Evolutionary conservation across 2,797 vertebrate species (phyloP).

Genomic region (Pseudopleuronectes americanus): DNA sequence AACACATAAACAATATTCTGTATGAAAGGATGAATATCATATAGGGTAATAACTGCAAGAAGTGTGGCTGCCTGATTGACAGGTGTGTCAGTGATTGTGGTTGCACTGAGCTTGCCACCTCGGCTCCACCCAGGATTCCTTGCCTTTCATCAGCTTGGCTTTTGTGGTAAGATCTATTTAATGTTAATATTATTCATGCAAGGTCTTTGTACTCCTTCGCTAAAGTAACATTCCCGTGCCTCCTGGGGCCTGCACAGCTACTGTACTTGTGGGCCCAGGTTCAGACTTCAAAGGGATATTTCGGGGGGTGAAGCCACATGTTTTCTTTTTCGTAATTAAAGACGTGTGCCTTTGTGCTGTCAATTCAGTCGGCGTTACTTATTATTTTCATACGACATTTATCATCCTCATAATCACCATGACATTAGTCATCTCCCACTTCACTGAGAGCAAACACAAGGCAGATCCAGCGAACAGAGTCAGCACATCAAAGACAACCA

Average conservation of each 20-base stretch:
- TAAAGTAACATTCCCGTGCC: not conserved
- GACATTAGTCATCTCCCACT: constrained; percentile 16
- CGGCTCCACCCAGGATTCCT: not conserved
- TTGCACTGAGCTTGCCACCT: not conserved
- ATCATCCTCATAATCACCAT: constrained; percentile 1
- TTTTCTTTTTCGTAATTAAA: constrained; percentile 5
- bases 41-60: not conserved
- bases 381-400: constrained; percentile 19
- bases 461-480: constrained; percentile 1
- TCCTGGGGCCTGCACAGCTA: constrained; percentile 6
- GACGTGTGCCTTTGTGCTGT: not conserved
- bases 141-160: constrained; percentile 18
- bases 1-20: not conserved
- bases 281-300: constrained; percentile 29
- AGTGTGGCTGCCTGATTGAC: constrained; percentile 4
- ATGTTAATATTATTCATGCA: not conserved
- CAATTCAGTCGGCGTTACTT: constrained; percentile 3
- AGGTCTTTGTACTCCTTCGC: constrained; percentile 1
- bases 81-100: not conserved
- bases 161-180: constrained; percentile 5
- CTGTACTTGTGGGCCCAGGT: not conserved
- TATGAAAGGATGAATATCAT: not conserved
- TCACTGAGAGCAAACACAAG: constrained; percentile 22
- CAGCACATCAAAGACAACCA: constrained; percentile 26
- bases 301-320: not conserved